Conservation (phyloP, 2,113 vertebrate genomes). For the Psilopsiagon aymara region DNA sequence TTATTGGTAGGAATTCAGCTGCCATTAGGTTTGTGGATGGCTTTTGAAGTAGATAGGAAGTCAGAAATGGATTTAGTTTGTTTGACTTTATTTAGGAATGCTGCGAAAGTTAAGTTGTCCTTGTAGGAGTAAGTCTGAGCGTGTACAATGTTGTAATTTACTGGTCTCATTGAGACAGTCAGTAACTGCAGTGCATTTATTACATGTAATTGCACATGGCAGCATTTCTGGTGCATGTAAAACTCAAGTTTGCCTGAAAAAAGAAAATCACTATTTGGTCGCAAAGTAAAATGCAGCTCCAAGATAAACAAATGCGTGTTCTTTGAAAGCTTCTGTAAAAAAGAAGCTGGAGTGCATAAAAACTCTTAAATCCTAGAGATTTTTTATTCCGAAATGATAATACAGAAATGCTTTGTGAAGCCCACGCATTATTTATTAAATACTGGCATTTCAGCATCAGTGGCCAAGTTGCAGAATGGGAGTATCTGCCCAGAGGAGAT, state of each 20-base stretch:
- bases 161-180: neutral
- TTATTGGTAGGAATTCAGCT: neutral
- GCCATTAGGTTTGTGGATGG: neutral
- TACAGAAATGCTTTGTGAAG: neutral
- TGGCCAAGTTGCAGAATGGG: neutral
- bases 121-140: neutral
- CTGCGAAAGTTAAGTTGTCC: neutral
- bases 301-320: neutral
- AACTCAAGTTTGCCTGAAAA: neutral
- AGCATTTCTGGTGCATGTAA: neutral
- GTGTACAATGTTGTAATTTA: neutral
- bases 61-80: neutral
- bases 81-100: neutral
- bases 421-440: neutral
- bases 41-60: conserved; percentile 52
- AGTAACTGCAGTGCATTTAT: neutral
- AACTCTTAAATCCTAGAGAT: neutral
- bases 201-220: neutral
- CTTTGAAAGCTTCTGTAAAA: neutral
- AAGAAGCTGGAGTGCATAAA: neutral
- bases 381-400: neutral
- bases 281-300: neutral
- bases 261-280: neutral
- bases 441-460: neutral
- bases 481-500: conserved; percentile 34